phyloP scores from a whole-genome alignment of 2,797 vertebrate genomes.

The Notolepis coatsorum region DNA sequence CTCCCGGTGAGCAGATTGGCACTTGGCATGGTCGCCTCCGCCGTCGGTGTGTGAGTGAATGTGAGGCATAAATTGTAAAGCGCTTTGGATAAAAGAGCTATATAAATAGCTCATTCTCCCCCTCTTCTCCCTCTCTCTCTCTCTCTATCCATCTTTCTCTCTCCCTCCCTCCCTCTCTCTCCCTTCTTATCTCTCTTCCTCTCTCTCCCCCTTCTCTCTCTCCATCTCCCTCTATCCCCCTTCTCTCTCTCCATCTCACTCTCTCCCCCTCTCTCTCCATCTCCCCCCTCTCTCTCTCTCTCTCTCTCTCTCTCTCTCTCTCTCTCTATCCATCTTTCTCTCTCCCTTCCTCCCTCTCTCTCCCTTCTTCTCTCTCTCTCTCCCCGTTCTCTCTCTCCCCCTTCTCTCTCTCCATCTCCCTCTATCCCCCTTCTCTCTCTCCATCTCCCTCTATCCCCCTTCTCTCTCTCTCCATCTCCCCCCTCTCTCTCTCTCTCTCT shows the following conservation, averaged over 20 bases:
- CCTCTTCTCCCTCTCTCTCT: slow-evolving; percentile 1
- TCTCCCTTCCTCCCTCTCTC: background rate
- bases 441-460: background rate
- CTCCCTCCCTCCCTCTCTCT: slow-evolving; percentile 7
- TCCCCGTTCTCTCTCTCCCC: background rate
- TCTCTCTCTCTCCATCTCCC: no score
- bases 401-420: background rate
- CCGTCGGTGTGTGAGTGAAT: no score
- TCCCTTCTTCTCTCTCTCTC: background rate
- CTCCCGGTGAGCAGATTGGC: no score
- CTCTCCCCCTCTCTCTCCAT: background rate
- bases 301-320: background rate
- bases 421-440: slow-evolving; percentile 4
- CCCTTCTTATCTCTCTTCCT: background rate
- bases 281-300: slow-evolving; percentile 20
- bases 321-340: no score
- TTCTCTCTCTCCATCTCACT: slow-evolving; percentile 10
- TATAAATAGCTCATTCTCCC: background rate
- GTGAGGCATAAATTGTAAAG: no score
- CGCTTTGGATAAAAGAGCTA: no score
- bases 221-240: slow-evolving; percentile 11
- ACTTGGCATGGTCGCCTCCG: no score
- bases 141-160: slow-evolving; percentile 1
- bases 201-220: background rate
- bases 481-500: slow-evolving; percentile 1